These are phyloP conservation scores for Magallana gigas DNA, from an alignment of 1,140 invertebrate genomes.

Conservation along the genomic window DNA sequence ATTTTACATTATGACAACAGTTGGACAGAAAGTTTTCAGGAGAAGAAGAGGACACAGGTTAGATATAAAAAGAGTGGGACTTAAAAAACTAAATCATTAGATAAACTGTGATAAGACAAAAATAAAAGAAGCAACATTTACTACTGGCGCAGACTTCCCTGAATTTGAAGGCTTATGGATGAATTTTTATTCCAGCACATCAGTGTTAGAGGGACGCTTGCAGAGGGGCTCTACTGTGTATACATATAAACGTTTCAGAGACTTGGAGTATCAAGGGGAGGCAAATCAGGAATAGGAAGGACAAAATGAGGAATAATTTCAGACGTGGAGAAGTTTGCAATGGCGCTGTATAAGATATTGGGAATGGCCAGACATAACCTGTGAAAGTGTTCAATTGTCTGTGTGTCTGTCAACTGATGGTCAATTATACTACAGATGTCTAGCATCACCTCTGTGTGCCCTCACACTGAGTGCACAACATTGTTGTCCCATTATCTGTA, in stretches of 20 bases:
- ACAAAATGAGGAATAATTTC: background rate
- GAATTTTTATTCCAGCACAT: constrained; percentile 36
- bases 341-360: background rate
- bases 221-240: constrained; percentile 25
- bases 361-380: background rate
- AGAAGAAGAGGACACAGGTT: constrained; percentile 17
- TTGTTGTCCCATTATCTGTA: too few species aligned
- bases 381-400: background rate
- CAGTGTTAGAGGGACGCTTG: constrained; percentile 32
- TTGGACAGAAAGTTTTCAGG: constrained; percentile 1
- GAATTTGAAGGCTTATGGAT: constrained; percentile 30
- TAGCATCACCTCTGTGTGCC: too few species aligned
- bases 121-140: background rate
- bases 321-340: background rate
- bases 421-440: too few species aligned
- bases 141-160: background rate
- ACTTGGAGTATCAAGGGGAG: constrained; percentile 26
- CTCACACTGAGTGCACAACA: too few species aligned
- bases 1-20: background rate
- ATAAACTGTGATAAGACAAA: background rate
- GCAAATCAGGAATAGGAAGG: constrained; percentile 24
- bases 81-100: background rate
- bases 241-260: constrained; percentile 34
- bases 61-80: background rate
- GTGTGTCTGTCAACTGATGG: background rate